Evolutionary conservation across 2,888 invertebrate species (phyloP).

Genomic region (Acronicta psi): DNA sequence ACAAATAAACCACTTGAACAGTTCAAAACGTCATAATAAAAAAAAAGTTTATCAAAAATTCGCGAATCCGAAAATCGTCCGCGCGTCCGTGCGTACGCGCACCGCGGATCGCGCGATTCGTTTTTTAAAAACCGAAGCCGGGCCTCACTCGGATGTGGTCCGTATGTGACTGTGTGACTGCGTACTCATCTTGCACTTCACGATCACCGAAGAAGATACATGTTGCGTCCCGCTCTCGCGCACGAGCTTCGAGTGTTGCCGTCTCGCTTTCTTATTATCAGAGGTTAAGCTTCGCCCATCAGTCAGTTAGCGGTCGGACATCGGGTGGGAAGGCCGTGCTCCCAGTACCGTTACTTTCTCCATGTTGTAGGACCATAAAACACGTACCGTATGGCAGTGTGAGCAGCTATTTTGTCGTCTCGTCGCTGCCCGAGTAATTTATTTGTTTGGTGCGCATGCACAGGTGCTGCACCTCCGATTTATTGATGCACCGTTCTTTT

Average conservation of each 20-base stretch:
- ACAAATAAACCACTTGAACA: conserved; percentile 64
- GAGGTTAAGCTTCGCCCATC: conserved; percentile 87
- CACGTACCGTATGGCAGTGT: conserved; percentile 76
- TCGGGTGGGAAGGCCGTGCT: conserved; percentile 82
- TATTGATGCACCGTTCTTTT: conserved; percentile 56
- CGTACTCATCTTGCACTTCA: conserved; percentile 87
- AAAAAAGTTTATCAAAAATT: conserved; percentile 59
- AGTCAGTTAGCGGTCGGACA: conserved; percentile 85
- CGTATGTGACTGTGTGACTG: conserved; percentile 89
- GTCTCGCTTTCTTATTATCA: conserved; percentile 86
- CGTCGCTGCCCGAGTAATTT: conserved; percentile 72
- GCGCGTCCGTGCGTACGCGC: conserved; percentile 83
- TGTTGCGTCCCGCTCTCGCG: conserved; percentile 72
- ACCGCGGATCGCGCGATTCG: conserved; percentile 76
- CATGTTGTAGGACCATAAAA: conserved; percentile 76
- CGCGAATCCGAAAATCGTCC: conserved; percentile 69
- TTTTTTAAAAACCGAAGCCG: conserved; percentile 81
- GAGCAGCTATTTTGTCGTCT: conserved; percentile 75
- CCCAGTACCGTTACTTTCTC: conserved; percentile 82
- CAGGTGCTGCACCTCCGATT: conserved; percentile 71
- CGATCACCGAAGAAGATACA: conserved; percentile 88
- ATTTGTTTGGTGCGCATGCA: conserved; percentile 66
- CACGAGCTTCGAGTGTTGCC: conserved; percentile 56
- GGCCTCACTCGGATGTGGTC: conserved; percentile 87
- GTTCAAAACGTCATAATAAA: conserved; percentile 56